Conservation (phyloP, 1,140 invertebrate species). For the Drosophila malerkotliana region DNA sequence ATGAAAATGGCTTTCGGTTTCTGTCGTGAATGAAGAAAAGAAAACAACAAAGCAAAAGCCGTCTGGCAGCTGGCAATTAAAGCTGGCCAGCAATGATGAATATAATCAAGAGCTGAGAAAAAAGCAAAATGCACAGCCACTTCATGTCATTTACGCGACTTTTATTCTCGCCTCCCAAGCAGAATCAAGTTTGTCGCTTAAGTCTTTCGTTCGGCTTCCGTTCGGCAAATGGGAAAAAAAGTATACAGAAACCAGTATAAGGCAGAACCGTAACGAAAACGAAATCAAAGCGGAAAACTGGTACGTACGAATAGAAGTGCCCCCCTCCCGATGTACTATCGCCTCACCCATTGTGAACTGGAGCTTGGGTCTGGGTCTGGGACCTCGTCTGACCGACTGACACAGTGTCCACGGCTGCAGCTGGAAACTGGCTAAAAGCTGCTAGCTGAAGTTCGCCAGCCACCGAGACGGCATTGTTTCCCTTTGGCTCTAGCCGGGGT, state of each 20-base stretch:
- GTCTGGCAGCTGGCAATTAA: constrained; percentile 47
- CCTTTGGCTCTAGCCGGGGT: constrained; percentile 20
- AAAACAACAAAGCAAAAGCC: constrained; percentile 29
- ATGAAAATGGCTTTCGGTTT: constrained; percentile 47
- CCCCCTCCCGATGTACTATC: background rate
- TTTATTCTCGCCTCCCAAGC: constrained; percentile 38
- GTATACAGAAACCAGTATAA: constrained; percentile 12
- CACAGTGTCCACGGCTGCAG: constrained; percentile 51
- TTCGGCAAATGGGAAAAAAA: constrained; percentile 2
- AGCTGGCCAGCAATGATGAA: constrained; percentile 36
- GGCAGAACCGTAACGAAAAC: constrained; percentile 72
- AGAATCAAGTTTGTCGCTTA: constrained; percentile 76
- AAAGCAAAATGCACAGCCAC: constrained; percentile 6
- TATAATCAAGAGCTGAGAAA: constrained; percentile 30
- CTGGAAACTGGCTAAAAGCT: constrained; percentile 27
- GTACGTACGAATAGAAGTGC: constrained; percentile 22
- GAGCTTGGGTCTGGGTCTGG: constrained; percentile 35
- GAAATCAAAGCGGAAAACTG: constrained; percentile 68
- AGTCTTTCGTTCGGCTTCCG: constrained; percentile 74
- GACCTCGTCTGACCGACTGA: constrained; percentile 67
- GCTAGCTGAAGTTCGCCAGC: background rate
- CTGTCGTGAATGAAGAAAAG: constrained; percentile 43
- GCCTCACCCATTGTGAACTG: constrained; percentile 6
- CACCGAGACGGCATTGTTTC: constrained; percentile 6
- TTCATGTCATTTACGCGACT: constrained; percentile 19